Percentiles rank a stretch among this genome's conserved stretches.
These are phyloP conservation scores for Volucella inflata DNA, from an alignment of 2,888 invertebrate species.

Conservation along the genomic window DNA sequence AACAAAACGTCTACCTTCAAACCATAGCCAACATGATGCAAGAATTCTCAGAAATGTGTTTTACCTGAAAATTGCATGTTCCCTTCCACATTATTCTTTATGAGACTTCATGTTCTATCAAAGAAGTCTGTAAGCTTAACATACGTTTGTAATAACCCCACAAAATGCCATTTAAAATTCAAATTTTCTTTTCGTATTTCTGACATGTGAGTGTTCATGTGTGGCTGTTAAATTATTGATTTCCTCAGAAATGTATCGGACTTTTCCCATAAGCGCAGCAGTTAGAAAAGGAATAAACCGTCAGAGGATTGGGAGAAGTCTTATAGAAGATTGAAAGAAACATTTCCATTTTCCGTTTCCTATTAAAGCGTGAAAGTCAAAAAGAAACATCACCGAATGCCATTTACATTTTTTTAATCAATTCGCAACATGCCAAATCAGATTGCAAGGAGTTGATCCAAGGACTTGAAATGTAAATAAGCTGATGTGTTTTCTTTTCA, in stretches of 20 bases:
- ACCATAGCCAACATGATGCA: not conserved
- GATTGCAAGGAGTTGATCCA: not conserved
- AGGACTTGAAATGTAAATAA: not conserved
- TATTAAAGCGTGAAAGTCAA: not conserved
- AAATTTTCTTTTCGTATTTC: not conserved
- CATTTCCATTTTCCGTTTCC: not conserved
- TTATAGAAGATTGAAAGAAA: not conserved
- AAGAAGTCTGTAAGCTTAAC: not conserved
- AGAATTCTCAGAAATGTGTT: not conserved
- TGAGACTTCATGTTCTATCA: not conserved
- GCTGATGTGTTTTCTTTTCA: not conserved
- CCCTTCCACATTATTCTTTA: not conserved
- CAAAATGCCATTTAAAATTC: constrained; percentile 18
- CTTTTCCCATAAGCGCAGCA: not conserved
- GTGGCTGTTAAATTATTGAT: constrained; percentile 31
- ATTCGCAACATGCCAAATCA: not conserved
- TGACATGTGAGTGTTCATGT: not conserved
- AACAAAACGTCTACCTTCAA: not conserved
- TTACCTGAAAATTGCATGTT: not conserved
- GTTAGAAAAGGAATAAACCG: not conserved
- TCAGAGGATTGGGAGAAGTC: not conserved
- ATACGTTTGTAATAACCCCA: not conserved
- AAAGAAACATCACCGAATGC: not conserved
- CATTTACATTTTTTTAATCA: constrained; percentile 12
- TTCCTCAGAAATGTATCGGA: constrained; percentile 13